phyloP scores from a whole-genome alignment of 2,888 invertebrate genomes.

The Acheta domesticus region DNA sequence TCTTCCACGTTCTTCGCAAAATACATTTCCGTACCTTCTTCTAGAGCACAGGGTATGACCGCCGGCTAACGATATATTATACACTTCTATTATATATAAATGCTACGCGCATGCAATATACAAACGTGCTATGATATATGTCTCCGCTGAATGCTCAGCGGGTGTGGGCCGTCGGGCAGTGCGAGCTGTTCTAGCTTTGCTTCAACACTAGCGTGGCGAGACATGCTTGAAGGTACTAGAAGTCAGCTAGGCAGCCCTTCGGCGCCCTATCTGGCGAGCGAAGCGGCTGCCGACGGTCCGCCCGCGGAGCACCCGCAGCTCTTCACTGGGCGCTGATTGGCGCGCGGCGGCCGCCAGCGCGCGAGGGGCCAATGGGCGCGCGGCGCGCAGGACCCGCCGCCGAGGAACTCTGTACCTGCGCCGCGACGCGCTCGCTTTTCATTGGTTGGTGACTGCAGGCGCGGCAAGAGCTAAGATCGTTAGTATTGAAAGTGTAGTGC shows the following conservation, averaged over 20 bases:
- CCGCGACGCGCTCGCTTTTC: too few species aligned
- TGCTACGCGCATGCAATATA: neutral
- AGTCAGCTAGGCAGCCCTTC: neutral
- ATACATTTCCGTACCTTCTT: neutral
- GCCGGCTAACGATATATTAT: neutral
- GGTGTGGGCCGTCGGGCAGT: neutral
- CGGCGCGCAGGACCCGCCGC: too few species aligned
- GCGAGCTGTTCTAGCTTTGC: too few species aligned
- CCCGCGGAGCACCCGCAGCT: neutral
- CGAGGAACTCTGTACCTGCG: too few species aligned
- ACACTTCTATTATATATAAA: neutral
- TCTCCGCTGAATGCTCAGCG: neutral
- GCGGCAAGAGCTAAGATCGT: too few species aligned
- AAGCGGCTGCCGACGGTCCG: neutral
- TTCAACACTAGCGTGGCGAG: too few species aligned
- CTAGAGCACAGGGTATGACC: neutral
- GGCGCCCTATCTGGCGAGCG: neutral
- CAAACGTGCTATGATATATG: neutral
- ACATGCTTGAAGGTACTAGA: too few species aligned
- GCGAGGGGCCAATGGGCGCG: too few species aligned
- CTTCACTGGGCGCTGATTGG: too few species aligned
- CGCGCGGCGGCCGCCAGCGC: too few species aligned
- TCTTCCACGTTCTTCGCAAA: neutral
- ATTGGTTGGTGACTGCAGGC: too few species aligned
- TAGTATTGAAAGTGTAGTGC: too few species aligned